Evolutionary conservation across 2,113 vertebrate genomes (phyloP).

Genomic region (Elaphurus davidianus): DNA sequence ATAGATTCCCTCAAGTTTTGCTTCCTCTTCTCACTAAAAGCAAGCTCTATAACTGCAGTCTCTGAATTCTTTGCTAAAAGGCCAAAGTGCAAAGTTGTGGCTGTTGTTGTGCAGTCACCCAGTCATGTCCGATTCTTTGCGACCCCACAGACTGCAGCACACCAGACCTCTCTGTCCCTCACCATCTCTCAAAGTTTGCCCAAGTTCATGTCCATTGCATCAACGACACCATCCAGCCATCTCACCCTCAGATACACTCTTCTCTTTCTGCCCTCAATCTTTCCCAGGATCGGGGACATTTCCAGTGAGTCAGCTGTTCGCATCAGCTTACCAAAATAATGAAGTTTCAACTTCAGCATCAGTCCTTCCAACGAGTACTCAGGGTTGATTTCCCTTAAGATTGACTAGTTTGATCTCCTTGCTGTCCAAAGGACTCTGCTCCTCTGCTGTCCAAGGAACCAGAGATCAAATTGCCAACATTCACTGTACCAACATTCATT

Average conservation of each 20-base stretch:
- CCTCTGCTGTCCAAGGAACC: not conserved
- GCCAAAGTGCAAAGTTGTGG: not conserved
- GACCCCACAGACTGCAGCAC: not conserved
- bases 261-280: not conserved
- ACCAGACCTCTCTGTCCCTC: not conserved
- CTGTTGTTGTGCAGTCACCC: not conserved
- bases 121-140: fast-evolving
- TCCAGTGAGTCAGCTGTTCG: not conserved
- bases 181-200: not conserved
- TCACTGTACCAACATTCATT: not conserved
- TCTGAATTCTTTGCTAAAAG: slow-evolving; percentile 26
- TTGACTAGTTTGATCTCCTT: not conserved
- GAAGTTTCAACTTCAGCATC: not conserved
- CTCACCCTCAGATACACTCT: not conserved
- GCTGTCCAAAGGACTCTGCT: not conserved
- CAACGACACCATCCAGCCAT: not conserved
- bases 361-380: not conserved
- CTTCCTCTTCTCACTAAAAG: not conserved
- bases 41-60: not conserved
- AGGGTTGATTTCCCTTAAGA: not conserved
- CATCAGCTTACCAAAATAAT: not conserved
- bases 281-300: not conserved
- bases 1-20: not conserved
- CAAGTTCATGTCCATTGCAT: not conserved
- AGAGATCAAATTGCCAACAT: not conserved